Conservation (phyloP, 2,797 vertebrate species). For the Sebastes oblongus region DNA sequence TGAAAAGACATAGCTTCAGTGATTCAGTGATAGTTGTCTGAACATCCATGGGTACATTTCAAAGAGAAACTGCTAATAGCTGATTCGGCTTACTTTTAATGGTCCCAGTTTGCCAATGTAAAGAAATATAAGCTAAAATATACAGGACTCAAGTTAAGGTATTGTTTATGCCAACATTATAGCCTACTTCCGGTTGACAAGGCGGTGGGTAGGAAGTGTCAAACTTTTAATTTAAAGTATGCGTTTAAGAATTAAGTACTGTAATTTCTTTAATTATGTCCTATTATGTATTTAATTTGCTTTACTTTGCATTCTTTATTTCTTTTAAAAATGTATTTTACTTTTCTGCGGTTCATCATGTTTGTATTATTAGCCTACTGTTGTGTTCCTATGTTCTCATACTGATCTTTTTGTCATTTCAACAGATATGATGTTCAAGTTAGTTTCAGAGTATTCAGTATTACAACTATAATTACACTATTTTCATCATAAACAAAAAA, state of each 20-base stretch:
- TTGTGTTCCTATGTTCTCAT: background rate
- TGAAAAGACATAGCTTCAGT: background rate
- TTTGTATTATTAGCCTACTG: background rate
- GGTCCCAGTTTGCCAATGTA: background rate
- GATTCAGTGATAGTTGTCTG: background rate
- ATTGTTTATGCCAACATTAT: background rate
- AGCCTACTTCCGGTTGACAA: background rate
- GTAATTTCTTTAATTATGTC: background rate
- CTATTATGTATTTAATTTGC: background rate
- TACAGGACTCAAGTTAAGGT: background rate
- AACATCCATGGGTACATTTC: background rate
- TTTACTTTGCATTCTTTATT: background rate
- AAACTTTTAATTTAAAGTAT: background rate
- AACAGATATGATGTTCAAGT: background rate
- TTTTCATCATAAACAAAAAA: constrained; percentile 5
- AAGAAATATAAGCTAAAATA: no score
- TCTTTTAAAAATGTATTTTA: background rate
- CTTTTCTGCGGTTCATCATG: background rate
- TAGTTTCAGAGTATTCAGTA: background rate
- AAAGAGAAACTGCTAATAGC: background rate
- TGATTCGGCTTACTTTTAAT: background rate
- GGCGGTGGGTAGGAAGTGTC: background rate
- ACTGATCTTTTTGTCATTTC: background rate
- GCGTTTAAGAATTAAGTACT: background rate
- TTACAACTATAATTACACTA: background rate